Percentiles rank a stretch among this genome's conserved stretches.
Evolutionary conservation across 2,113 vertebrate genomes (phyloP).

Genomic region (Eolophus roseicapilla): DNA sequence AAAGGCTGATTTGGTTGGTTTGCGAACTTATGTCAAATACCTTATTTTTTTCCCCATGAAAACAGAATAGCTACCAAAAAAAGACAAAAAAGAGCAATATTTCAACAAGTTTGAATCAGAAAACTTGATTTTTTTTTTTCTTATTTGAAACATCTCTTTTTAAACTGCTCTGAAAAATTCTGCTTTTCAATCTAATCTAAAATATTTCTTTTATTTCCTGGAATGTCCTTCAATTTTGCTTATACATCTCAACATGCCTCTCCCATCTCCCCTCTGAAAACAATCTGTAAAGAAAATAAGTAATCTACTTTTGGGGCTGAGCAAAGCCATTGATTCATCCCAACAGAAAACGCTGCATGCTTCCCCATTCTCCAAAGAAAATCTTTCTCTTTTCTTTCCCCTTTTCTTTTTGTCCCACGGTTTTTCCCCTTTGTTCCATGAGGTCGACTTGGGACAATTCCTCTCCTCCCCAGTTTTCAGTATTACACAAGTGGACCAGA

Average conservation of each 20-base stretch:
- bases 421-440: conserved; percentile 22
- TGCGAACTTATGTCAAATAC: background rate
- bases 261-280: background rate
- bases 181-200: background rate
- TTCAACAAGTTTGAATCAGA: background rate
- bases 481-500: conserved; percentile 59
- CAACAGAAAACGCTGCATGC: background rate
- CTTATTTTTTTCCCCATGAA: background rate
- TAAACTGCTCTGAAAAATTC: background rate
- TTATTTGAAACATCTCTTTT: background rate
- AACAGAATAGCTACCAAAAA: background rate
- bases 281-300: conserved; percentile 7
- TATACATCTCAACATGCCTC: background rate
- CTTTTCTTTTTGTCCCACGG: background rate
- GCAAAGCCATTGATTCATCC: background rate
- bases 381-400: background rate
- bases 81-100: background rate
- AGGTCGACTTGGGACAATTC: conserved; percentile 48
- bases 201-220: background rate
- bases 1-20: background rate
- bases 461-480: conserved; percentile 19
- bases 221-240: conserved; percentile 29
- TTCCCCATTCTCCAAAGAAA: conserved; percentile 9
- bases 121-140: background rate
- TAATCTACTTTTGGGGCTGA: background rate